Evolutionary conservation across 2,113 vertebrate genomes (phyloP).

Genomic region (Gymnorhina tibicen): DNA sequence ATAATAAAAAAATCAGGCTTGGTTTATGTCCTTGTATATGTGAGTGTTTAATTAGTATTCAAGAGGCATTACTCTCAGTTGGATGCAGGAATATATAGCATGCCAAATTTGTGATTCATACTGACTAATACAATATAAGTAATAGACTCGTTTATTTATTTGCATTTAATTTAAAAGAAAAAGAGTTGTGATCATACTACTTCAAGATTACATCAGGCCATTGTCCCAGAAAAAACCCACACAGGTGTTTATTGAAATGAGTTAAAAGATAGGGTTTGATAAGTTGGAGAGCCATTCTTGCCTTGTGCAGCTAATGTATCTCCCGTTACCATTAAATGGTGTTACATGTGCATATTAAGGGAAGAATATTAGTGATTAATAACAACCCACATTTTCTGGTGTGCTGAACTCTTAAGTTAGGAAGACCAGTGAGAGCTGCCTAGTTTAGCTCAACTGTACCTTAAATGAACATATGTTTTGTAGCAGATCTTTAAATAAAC

Average conservation of each 20-base stretch:
- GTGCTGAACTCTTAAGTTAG: background rate
- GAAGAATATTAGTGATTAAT: constrained; percentile 22
- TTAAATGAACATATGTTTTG: background rate
- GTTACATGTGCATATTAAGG: constrained; percentile 28
- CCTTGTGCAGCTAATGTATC: constrained; percentile 10
- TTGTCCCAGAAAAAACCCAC: background rate
- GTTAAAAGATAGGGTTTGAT: background rate
- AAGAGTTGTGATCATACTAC: background rate
- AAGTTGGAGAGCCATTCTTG: background rate
- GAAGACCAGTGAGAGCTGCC: background rate
- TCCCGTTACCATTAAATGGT: constrained; percentile 43
- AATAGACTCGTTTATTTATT: constrained; percentile 20
- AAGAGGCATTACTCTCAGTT: background rate
- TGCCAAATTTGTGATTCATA: background rate
- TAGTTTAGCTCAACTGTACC: background rate
- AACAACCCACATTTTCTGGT: background rate
- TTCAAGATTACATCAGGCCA: background rate
- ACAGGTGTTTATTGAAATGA: background rate
- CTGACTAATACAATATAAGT: background rate
- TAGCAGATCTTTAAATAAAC: background rate
- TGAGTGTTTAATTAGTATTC: constrained; percentile 12
- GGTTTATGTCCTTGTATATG: background rate
- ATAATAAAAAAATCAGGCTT: background rate
- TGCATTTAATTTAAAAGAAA: constrained; percentile 40
- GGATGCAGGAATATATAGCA: background rate